Conservation (phyloP, 2,888 invertebrate species). For the Nomada lathburiana region DNA sequence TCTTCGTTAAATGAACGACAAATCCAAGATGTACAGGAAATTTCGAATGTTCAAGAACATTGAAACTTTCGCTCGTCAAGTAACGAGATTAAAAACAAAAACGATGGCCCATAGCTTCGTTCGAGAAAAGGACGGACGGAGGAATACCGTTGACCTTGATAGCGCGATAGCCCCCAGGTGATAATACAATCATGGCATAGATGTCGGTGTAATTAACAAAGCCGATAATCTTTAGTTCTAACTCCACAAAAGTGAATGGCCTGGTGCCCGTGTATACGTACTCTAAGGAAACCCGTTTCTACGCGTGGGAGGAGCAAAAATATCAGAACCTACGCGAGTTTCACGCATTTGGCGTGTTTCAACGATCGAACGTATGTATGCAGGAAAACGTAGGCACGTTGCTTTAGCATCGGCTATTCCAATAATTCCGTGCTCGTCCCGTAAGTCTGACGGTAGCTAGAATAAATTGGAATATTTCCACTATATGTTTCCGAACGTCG, state of each 20-base stretch:
- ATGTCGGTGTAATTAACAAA: slow-evolving; percentile 38
- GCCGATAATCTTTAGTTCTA: slow-evolving; percentile 37
- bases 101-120: too few species aligned
- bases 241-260: slow-evolving; percentile 69
- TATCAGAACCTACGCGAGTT: slow-evolving; percentile 75
- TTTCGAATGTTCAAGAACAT: too few species aligned
- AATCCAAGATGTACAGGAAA: too few species aligned
- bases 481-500: too few species aligned
- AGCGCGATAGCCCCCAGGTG: not conserved
- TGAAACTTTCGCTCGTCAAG: too few species aligned
- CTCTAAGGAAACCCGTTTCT: slow-evolving; percentile 60
- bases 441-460: too few species aligned
- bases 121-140: too few species aligned
- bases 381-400: slow-evolving; percentile 27
- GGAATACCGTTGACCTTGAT: not conserved
- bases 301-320: slow-evolving; percentile 75
- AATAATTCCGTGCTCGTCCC: not conserved
- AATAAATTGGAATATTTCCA: not conserved
- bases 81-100: too few species aligned
- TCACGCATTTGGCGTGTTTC: slow-evolving; percentile 75
- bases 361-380: slow-evolving; percentile 47
- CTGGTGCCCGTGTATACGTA: slow-evolving; percentile 35
- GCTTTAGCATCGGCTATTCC: not conserved
- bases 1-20: too few species aligned
- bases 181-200: not conserved